A percentile compares a stretch with the other conserved stretches of the same genome.
Conservation (phyloP, 2,888 invertebrate species). For the Sinohyriopsis cumingii region DNA sequence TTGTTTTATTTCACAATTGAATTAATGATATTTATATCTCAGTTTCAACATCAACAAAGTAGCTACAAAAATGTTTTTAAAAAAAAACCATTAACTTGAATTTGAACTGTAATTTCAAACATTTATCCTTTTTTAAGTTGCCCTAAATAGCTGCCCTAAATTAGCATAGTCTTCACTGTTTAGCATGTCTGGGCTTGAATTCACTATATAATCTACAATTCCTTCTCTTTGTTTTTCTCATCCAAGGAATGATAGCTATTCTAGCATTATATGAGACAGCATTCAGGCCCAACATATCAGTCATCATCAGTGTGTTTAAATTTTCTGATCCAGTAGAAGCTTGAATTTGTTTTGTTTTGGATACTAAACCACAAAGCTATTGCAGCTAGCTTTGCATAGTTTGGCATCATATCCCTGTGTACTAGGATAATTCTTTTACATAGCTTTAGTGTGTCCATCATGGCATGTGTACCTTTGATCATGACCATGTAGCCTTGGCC, state of each 20-base stretch:
- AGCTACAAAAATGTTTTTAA: too few species aligned
- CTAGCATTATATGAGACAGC: background rate
- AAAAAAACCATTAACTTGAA: too few species aligned
- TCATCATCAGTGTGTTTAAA: slow-evolving; percentile 7
- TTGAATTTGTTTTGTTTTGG: slow-evolving; percentile 19
- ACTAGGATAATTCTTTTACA: background rate
- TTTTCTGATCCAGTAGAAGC: background rate
- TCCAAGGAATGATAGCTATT: background rate
- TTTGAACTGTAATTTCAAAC: too few species aligned
- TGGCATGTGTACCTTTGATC: slow-evolving; percentile 17
- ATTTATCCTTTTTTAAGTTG: background rate
- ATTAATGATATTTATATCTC: too few species aligned
- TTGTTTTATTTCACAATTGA: too few species aligned
- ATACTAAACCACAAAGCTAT: slow-evolving; percentile 27
- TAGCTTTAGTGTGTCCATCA: background rate
- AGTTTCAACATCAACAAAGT: too few species aligned
- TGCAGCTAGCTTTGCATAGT: slow-evolving; percentile 7
- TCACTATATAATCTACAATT: too few species aligned
- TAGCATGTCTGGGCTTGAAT: too few species aligned
- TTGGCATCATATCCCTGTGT: slow-evolving; percentile 1
- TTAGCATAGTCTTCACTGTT: too few species aligned
- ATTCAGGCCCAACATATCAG: slow-evolving; percentile 6
- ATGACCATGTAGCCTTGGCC: slow-evolving; percentile 22
- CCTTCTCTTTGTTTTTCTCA: too few species aligned
- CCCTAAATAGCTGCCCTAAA: too few species aligned